Evolutionary conservation across 2,797 vertebrate genomes (phyloP).

Genomic region (Urocyon cinereoargenteus): DNA sequence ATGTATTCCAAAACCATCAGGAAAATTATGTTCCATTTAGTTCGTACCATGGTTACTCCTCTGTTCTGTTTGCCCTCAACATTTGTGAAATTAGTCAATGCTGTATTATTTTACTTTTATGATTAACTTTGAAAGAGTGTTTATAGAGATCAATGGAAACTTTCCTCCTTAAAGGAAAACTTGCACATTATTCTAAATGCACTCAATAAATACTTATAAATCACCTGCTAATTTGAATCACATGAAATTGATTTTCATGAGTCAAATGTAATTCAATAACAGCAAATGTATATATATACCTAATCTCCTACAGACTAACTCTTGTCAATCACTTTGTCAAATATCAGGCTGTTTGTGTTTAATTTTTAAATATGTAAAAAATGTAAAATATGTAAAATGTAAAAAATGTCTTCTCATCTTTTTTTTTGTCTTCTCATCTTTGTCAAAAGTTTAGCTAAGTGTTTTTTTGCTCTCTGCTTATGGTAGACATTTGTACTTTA

Average conservation of each 20-base stretch:
- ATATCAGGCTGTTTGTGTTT: background rate
- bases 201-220: background rate
- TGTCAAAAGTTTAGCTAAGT: background rate
- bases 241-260: background rate
- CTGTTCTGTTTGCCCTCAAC: background rate
- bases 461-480: background rate
- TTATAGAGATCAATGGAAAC: background rate
- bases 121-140: background rate
- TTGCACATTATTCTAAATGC: background rate
- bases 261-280: background rate
- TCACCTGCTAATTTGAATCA: background rate
- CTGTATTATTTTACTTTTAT: background rate
- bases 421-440: background rate
- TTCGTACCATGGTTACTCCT: background rate
- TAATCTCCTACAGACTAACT: background rate
- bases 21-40: background rate
- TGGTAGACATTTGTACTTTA: background rate
- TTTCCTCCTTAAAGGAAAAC: background rate
- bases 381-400: no score
- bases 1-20: background rate
- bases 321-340: background rate
- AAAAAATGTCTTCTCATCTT: background rate
- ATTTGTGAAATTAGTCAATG: background rate
- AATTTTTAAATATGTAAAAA: background rate
- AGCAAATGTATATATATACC: background rate